Conservation (phyloP, 2,113 vertebrate genomes). For the Cyphomyrus discorhynchus region DNA sequence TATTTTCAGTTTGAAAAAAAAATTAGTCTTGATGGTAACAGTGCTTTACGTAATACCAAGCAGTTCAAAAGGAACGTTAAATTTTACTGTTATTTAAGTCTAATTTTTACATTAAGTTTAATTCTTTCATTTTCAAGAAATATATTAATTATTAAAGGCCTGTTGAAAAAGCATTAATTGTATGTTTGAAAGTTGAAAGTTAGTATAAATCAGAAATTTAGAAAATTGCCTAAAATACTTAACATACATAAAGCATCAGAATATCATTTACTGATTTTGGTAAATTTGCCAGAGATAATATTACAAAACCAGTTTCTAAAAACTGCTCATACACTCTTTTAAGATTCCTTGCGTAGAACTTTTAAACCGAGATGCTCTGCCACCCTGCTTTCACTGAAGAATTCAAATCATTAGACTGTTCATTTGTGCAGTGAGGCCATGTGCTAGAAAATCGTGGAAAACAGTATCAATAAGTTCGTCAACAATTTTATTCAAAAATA, state of each 20-base stretch:
- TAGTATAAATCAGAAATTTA: not conserved
- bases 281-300: not conserved
- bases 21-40: constrained; percentile 57
- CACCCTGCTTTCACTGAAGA: not conserved
- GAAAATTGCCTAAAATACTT: not conserved
- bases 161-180: not conserved
- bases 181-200: not conserved
- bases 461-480: not conserved
- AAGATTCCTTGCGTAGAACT: not conserved
- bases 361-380: not conserved
- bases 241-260: not conserved
- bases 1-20: constrained; percentile 52
- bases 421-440: not conserved
- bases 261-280: not conserved
- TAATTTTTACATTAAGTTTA: not conserved
- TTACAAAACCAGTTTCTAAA: not conserved
- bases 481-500: not conserved
- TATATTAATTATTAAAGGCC: not conserved
- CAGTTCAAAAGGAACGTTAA: constrained; percentile 38
- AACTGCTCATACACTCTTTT: not conserved
- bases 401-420: not conserved
- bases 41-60: constrained; percentile 23
- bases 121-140: constrained; percentile 7
- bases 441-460: not conserved
- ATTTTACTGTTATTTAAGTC: constrained; percentile 24